Evolutionary conservation across 2,888 invertebrate species (phyloP).

Genomic region (Mechanitis messenoides): DNA sequence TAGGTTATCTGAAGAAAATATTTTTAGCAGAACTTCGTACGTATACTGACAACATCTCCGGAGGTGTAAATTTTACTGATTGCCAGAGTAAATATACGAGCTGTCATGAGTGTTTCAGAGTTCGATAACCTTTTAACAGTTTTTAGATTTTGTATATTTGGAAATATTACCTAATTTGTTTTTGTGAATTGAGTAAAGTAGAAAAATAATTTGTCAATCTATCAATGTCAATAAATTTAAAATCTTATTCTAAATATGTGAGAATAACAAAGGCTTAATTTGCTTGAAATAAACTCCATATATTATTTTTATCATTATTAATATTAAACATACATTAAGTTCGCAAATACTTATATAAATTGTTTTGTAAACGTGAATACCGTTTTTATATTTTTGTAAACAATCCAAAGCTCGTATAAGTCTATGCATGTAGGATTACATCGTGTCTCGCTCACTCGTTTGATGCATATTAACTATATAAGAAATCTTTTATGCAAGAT

Average conservation of each 20-base stretch:
- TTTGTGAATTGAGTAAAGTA: constrained; percentile 10
- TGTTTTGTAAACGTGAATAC: background rate
- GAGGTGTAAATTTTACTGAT: constrained; percentile 65
- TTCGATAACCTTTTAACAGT: constrained; percentile 52
- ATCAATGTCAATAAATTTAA: no score
- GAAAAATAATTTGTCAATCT: constrained; percentile 2
- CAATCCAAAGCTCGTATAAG: constrained; percentile 4
- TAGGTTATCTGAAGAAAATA: constrained; percentile 51
- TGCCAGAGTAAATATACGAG: constrained; percentile 54
- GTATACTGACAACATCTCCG: constrained; percentile 43
- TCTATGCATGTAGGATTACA: constrained; percentile 21
- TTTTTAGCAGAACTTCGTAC: constrained; percentile 53
- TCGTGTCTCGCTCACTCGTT: constrained; percentile 23
- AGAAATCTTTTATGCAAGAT: constrained; percentile 19
- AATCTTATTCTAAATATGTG: background rate
- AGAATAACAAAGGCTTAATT: background rate
- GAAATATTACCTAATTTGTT: constrained; percentile 8
- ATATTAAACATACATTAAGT: background rate
- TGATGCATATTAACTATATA: constrained; percentile 26
- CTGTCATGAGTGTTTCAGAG: constrained; percentile 46
- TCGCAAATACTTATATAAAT: no score
- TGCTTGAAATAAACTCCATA: background rate
- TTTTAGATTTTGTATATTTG: constrained; percentile 29
- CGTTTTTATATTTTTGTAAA: constrained; percentile 12
- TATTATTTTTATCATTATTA: background rate